These are phyloP conservation scores for Motacilla alba DNA, from an alignment of 2,113 vertebrate genomes.

Conservation along the genomic window DNA sequence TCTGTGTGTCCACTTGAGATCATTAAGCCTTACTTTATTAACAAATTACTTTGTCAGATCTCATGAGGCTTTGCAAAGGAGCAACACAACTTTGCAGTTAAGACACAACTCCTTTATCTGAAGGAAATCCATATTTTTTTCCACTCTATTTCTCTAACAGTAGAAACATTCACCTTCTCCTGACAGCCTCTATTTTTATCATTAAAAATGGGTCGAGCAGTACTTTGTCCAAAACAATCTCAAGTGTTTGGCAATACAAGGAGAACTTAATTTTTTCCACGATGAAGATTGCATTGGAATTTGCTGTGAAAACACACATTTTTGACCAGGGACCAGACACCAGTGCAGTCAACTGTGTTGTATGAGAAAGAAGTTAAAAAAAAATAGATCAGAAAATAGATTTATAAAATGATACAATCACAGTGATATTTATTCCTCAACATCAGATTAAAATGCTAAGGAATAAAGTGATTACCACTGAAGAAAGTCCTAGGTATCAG, in stretches of 20 bases:
- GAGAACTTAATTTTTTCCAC: conserved; percentile 65
- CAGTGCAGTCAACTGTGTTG: background rate
- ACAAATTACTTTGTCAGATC: background rate
- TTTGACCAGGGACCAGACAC: conserved; percentile 33
- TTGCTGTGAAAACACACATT: conserved; percentile 42
- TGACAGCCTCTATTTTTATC: conserved; percentile 48
- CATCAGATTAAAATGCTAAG: background rate
- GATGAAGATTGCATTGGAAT: conserved; percentile 58
- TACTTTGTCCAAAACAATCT: conserved; percentile 66
- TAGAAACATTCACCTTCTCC: conserved; percentile 22
- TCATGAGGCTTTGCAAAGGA: background rate
- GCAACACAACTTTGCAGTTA: background rate
- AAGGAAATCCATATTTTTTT: background rate
- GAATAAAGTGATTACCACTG: conserved; percentile 9
- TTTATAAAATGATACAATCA: background rate
- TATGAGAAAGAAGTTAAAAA: conserved; percentile 13
- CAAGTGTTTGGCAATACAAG: conserved; percentile 63
- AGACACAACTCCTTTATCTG: background rate
- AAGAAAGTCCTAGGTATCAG: background rate
- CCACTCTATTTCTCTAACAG: background rate
- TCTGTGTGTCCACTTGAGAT: background rate
- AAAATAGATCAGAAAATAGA: background rate
- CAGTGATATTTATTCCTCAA: background rate
- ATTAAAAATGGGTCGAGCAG: conserved; percentile 47
- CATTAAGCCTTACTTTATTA: background rate